Evolutionary conservation across 1,140 invertebrate genomes (phyloP), one percentile per base, ranked within the genome.

Genomic region (Homalodisca vitripennis): DNA sequence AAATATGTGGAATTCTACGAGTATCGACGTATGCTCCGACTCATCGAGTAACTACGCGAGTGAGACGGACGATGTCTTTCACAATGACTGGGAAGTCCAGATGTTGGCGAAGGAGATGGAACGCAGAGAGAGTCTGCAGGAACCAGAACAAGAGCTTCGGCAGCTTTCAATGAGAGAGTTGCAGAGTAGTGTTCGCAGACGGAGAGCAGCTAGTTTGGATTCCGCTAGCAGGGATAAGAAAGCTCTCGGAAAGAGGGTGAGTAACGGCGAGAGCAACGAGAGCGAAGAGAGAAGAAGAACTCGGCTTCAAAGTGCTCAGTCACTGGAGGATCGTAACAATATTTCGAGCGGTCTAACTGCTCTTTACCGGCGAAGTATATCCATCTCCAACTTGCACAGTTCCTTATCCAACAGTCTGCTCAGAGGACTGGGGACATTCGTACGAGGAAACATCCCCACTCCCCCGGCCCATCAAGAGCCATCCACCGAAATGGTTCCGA

Each of bases 61-160:
- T 1, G 69, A 70, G 24, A 55, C 71, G 26, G 75, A 72, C 48
- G 73, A 78, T 46, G 71, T 68, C 0, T 72, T 73, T 12, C 71
- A 73, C 53, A 53, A 79, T 64, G 87, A 92, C 71, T 92, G 91
- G 91, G 91, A 93, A 77, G 85, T 91, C 0, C 83, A 87, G 74
- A 89, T 92, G 88, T 78, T 92, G 26, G 90, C 89, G 14, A 26
- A 64, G 14, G 62, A 64, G 62, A 41, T 64, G 30, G 34, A 64
- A 12, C 6, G 62, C n/a, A 32, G 29, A 64, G 62, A 64, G 30
- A 34, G 62, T 64, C 34, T 64, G 2, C 14, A 41, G 34, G 34
- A 22, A 6, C 62, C 14, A 24, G 34, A 26, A 24, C 3, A 31
- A 32, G 62, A 26, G 34, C 17, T 12, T 22, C 2, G n/a, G 6